Percentiles rank a stretch among this genome's conserved stretches.
These are phyloP conservation scores for Amblyornis subalaris DNA, from an alignment of 2,113 vertebrate genomes.

Conservation along the genomic window DNA sequence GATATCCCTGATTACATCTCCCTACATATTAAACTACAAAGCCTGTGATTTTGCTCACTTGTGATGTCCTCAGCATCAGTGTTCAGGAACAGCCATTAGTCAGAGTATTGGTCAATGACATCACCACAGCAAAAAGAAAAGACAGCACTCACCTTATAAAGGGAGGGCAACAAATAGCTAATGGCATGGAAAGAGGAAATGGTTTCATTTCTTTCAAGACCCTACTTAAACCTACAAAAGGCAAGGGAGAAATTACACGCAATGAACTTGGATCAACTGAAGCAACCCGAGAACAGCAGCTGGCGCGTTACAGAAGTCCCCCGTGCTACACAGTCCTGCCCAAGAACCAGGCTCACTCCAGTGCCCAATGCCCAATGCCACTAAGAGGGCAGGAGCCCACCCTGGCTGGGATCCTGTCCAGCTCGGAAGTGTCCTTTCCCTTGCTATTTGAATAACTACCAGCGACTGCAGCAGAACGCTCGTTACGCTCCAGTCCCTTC, in stretches of 20 bases:
- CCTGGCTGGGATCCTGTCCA: not conserved
- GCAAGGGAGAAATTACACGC: not conserved
- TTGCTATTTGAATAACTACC: not conserved
- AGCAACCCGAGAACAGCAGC: accelerated
- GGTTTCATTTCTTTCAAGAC: not conserved
- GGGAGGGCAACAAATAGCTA: not conserved
- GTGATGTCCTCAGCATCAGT: not conserved
- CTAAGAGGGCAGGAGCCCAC: not conserved
- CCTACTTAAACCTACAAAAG: not conserved
- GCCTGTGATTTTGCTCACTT: not conserved
- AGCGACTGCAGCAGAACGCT: not conserved
- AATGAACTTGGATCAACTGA: accelerated
- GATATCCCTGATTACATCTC: not conserved
- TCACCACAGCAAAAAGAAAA: not conserved
- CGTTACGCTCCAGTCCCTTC: not conserved
- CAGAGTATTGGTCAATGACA: not conserved
- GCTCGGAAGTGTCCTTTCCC: not conserved
- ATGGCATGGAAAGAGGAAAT: not conserved
- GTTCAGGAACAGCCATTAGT: not conserved
- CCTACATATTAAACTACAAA: not conserved
- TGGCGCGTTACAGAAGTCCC: accelerated
- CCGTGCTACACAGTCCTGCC: accelerated
- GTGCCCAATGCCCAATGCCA: too few relatives aligned
- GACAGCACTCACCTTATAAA: not conserved
- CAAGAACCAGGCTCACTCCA: accelerated